phyloP scores from a whole-genome alignment of 2,113 vertebrate genomes.

The Sebastes schlegelii region DNA sequence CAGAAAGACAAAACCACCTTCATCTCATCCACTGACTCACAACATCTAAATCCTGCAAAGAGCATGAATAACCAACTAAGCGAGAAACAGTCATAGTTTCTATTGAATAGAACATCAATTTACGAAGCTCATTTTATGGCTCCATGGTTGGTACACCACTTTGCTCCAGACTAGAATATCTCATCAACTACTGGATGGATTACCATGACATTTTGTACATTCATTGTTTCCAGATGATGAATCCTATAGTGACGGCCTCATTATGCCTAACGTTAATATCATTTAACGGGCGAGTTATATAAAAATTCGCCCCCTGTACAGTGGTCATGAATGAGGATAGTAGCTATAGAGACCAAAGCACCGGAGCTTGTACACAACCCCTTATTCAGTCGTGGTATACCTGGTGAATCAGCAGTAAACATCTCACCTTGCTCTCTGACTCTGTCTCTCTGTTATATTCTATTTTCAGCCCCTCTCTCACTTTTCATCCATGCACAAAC shows the following conservation, averaged over 20 bases:
- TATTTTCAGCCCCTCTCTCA: not conserved
- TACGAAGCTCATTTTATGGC: not conserved
- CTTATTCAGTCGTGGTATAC: not conserved
- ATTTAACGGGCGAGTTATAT: too few relatives aligned
- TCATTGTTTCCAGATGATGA: not conserved
- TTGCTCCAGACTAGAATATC: not conserved
- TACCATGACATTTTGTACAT: not conserved
- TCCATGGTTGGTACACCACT: not conserved
- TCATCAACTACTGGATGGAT: too few relatives aligned
- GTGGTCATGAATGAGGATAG: too few relatives aligned
- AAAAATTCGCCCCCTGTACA: too few relatives aligned
- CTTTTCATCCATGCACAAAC: slow-evolving; percentile 26
- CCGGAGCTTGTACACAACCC: not conserved
- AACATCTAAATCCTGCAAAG: not conserved
- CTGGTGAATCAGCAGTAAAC: slow-evolving; percentile 49
- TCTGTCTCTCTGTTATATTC: slow-evolving; percentile 13
- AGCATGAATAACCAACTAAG: not conserved
- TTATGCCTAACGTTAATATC: too few relatives aligned
- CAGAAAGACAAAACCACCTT: slow-evolving; percentile 14
- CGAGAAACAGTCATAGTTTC: not conserved
- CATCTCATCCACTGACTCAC: slow-evolving; percentile 2
- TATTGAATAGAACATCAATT: slow-evolving; percentile 7
- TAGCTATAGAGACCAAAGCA: too few relatives aligned
- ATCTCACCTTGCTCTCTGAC: slow-evolving; percentile 16
- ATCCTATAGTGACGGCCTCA: not conserved